A percentile compares a stretch with the other conserved stretches of the same genome.
Evolutionary conservation across 2,113 vertebrate species (phyloP).

Genomic region (Neomonachus schauinslandi): DNA sequence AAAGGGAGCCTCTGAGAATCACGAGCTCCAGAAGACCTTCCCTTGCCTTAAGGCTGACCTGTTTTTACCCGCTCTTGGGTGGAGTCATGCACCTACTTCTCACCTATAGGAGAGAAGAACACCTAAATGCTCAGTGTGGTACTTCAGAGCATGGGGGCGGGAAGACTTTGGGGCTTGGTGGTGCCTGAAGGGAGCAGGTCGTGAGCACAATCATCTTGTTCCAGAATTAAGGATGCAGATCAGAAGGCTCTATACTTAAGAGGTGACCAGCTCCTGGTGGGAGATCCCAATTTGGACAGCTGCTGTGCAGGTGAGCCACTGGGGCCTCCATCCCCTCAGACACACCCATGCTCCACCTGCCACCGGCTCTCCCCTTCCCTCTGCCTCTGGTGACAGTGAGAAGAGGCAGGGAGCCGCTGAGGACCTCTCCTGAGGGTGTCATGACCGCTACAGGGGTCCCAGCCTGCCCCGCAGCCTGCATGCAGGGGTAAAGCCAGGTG

Average conservation of each 20-base stretch:
- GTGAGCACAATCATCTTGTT: background rate
- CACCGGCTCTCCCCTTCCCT: background rate
- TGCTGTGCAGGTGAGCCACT: constrained; percentile 55
- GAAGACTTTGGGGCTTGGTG: background rate
- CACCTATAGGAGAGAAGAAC: background rate
- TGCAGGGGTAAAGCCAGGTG: background rate
- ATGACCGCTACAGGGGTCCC: background rate
- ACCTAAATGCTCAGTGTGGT: background rate
- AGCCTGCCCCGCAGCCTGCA: background rate
- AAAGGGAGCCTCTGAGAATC: background rate
- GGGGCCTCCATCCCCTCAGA: background rate
- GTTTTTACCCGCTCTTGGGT: background rate
- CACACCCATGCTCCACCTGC: background rate
- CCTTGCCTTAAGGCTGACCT: background rate
- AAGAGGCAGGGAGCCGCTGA: background rate
- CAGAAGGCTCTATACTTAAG: constrained; percentile 59
- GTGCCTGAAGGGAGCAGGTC: background rate
- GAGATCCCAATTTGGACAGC: constrained; percentile 37
- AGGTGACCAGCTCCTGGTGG: constrained; percentile 63
- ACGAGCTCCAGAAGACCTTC: accelerated
- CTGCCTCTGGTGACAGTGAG: background rate
- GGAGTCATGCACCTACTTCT: background rate
- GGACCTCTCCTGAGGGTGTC: background rate
- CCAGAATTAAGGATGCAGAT: constrained; percentile 70
- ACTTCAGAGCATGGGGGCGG: accelerated